Evolutionary conservation across 2,888 invertebrate species (phyloP).

Genomic region (Monoplex corrugatus): DNA sequence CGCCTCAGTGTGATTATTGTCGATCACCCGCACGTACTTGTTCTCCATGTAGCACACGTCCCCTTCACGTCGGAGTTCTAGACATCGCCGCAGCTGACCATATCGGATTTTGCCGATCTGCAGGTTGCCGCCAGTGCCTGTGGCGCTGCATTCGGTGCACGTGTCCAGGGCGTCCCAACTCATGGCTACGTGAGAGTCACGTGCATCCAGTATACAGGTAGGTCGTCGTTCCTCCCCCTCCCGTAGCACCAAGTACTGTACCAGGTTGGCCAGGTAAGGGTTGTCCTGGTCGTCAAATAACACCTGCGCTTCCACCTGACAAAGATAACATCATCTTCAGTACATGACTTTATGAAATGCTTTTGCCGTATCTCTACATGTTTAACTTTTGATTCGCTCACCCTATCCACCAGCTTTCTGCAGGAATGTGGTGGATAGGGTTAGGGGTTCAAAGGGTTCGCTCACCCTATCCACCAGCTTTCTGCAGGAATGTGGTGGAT

Average conservation of each 20-base stretch:
- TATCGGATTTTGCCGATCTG: constrained; percentile 64
- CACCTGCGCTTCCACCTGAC: constrained; percentile 9
- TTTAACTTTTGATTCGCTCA: no score
- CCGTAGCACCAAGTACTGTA: constrained; percentile 38
- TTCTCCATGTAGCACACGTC: constrained; percentile 64
- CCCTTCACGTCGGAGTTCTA: constrained; percentile 50
- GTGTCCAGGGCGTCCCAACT: constrained; percentile 42
- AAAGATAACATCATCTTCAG: no score
- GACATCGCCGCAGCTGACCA: constrained; percentile 57
- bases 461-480: no score
- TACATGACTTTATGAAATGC: no score
- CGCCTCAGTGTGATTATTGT: constrained; percentile 56
- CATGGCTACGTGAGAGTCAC: not conserved
- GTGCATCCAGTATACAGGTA: constrained; percentile 34
- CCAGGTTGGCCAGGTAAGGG: constrained; percentile 34
- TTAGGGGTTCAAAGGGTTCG: no score
- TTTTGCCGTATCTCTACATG: no score
- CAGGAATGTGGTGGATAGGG: no score
- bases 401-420: no score
- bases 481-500: no score
- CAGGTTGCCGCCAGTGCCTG: constrained; percentile 62
- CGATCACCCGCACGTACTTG: constrained; percentile 64
- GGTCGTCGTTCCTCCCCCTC: constrained; percentile 24
- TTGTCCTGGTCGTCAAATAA: constrained; percentile 3
- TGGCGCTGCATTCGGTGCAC: not conserved